Conservation (phyloP, 1,140 invertebrate species). For the Drosophila aff. region DNA sequence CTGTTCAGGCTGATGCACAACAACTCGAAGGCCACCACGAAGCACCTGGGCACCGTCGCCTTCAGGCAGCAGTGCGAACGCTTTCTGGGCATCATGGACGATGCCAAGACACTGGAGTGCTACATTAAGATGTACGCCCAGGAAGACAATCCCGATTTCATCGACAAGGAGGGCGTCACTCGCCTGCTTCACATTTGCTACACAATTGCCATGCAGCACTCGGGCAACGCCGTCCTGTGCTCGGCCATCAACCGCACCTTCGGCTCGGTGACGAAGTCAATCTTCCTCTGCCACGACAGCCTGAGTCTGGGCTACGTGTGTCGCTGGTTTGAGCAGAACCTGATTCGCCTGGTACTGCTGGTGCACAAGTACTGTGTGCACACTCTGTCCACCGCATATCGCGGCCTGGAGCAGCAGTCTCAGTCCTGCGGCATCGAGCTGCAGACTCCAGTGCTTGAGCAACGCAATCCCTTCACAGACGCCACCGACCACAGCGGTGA, state of each 20-base stretch:
- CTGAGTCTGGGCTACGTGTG: conserved; percentile 91
- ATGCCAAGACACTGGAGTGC: conserved; percentile 88
- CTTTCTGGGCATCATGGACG: conserved; percentile 89
- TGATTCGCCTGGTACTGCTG: conserved; percentile 90
- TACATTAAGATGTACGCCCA: conserved; percentile 89
- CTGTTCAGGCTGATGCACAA: conserved; percentile 89
- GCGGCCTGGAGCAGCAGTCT: conserved; percentile 87
- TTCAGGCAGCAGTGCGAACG: conserved; percentile 91
- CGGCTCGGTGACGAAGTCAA: conserved; percentile 89
- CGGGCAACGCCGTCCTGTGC: conserved; percentile 87
- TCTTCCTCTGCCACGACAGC: conserved; percentile 91
- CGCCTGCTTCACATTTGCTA: conserved; percentile 90
- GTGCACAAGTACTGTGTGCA: conserved; percentile 92
- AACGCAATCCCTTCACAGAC: conserved; percentile 85
- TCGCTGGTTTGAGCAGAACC: conserved; percentile 92
- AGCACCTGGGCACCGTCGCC: conserved; percentile 87
- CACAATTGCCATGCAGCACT: conserved; percentile 91
- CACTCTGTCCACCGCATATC: conserved; percentile 91
- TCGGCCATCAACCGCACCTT: conserved; percentile 88
- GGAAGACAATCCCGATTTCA: conserved; percentile 81
- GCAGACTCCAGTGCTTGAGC: conserved; percentile 91
- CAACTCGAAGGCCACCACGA: conserved; percentile 87
- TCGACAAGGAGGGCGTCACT: conserved; percentile 86
- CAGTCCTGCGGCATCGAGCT: conserved; percentile 88
- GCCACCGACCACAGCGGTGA: conserved; percentile 51